Evolutionary conservation across 23 tunicate genomes (phyloP).

Genomic region (Clavelina lepadiformis): DNA sequence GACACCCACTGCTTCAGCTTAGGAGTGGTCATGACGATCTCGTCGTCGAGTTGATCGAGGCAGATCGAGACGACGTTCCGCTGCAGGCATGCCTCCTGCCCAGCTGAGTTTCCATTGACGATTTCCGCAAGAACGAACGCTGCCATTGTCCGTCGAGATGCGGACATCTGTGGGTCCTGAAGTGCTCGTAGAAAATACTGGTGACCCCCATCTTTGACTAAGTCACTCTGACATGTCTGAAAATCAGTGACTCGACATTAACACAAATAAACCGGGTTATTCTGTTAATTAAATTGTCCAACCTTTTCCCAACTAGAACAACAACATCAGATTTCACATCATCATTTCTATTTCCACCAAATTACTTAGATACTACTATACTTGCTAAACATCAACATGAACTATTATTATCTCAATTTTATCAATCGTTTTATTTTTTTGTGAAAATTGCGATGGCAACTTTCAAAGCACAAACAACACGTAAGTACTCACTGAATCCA

Average conservation of each 20-base stretch:
- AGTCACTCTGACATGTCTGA: constrained; percentile 76
- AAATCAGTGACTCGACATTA: too few relatives aligned
- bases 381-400: too few relatives aligned
- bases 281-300: too few relatives aligned
- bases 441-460: not conserved
- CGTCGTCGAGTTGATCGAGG: constrained; percentile 80
- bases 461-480: too few relatives aligned
- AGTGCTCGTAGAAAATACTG: constrained; percentile 77
- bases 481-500: constrained; percentile 82
- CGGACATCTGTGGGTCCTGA: constrained; percentile 84
- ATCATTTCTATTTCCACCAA: too few relatives aligned
- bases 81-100: constrained; percentile 75
- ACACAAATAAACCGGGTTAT: too few relatives aligned
- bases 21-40: constrained; percentile 28
- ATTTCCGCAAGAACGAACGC: constrained; percentile 86
- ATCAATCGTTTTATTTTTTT: not conserved
- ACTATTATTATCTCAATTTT: too few relatives aligned
- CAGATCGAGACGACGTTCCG: constrained; percentile 77
- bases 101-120: constrained; percentile 42
- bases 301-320: too few relatives aligned
- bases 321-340: too few relatives aligned
- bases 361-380: too few relatives aligned
- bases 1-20: constrained; percentile 85
- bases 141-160: constrained; percentile 67
- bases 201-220: constrained; percentile 85